phyloP scores from a whole-genome alignment of 92 coral and sea anemone species.

The Isaurus tuberculatus region DNA sequence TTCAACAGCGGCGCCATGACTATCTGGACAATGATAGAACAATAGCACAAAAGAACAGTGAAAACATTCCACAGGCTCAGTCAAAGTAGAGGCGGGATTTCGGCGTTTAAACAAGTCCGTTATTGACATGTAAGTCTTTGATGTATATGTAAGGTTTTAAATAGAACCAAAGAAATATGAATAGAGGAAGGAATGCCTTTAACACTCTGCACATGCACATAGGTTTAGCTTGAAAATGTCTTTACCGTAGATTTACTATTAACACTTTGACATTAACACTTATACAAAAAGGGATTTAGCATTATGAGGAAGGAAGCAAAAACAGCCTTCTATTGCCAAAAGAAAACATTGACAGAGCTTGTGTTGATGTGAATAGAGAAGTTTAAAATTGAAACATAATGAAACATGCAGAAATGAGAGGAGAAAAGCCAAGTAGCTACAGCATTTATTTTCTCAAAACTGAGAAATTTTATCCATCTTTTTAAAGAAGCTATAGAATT shows the following conservation, averaged over 20 bases:
- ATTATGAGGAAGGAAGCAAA: background rate
- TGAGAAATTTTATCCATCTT: no score
- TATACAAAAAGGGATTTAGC: background rate
- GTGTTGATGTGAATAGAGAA: background rate
- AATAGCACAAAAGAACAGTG: slow-evolving; percentile 21
- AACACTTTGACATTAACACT: background rate
- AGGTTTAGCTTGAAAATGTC: background rate
- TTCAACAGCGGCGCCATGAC: slow-evolving; percentile 58
- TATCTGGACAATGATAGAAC: slow-evolving; percentile 59
- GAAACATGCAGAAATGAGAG: background rate
- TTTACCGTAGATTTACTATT: background rate
- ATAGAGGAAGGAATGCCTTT: no score
- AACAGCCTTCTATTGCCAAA: background rate
- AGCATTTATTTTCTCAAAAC: no score
- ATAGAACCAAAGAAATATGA: no score
- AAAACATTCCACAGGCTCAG: slow-evolving; percentile 2
- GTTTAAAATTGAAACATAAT: background rate
- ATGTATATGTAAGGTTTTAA: no score
- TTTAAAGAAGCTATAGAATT: no score
- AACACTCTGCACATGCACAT: background rate
- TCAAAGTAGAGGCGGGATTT: background rate
- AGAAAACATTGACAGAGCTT: background rate
- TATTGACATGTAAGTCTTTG: background rate
- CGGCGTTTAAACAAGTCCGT: background rate
- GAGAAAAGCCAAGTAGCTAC: no score